Evolutionary conservation across 2,113 vertebrate species (phyloP), one percentile per base, ranked within the genome.

Genomic region (Saccopteryx leptura): DNA sequence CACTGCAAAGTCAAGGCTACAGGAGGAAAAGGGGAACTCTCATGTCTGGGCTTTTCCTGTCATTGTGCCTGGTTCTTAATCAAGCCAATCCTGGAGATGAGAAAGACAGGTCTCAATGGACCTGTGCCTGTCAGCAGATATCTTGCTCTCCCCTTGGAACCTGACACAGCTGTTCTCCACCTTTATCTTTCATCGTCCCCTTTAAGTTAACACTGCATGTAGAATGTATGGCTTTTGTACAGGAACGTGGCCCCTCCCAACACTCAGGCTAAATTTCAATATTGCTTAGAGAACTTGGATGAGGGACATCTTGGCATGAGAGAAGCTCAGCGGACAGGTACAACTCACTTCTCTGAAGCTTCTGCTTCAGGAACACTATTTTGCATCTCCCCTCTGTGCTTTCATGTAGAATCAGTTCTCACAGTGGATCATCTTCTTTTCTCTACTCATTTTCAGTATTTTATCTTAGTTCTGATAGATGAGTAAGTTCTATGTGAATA

Each of bases 401-500:
- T 18, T 50, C 21, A 31, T 2, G 13, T 1, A 2, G 18, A 2
- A 15, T 74, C 18, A 72, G 5, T 76, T 33, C 60, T 71, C 74
- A 83, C 24, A 5, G 79, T 74, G 26, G 28, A 65, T 18, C 60
- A 21, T 75, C 31, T 84, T 92, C n/a, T 26, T 31, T 66, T 66
- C 10, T 82, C 46, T 95, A 19, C n/a, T 2, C 7, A 48, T 19
- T 65, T 54, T 88, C 4, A 88, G 23, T 63, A 85, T 68, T 92
- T 79, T 81, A 72, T 93, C 33, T 87, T 69, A 11, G 48, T 89
- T 89, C 48, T 75, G 72, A 79, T 7, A 71, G 23, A 61, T 75
- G n/a, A 94, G 78, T 88, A 88, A 3, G 46, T 68, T 95, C 33
- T 65, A 96, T 24, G 66, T 86, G n/a, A 79, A 90, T 76, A 23